Evolutionary conservation across 2,113 vertebrate genomes (phyloP).

Genomic region (Petaurus breviceps): DNA sequence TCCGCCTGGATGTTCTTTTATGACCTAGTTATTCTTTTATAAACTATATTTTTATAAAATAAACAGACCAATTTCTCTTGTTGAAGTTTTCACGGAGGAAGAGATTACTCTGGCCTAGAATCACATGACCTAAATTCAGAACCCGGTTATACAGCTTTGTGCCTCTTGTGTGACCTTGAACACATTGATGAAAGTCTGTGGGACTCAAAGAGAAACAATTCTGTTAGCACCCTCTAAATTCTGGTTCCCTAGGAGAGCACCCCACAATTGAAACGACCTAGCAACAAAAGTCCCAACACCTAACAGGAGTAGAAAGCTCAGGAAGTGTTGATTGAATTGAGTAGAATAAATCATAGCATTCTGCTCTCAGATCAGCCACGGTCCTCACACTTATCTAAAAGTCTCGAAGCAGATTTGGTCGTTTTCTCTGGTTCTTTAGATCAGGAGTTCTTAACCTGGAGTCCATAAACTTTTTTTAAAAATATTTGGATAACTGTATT

Average conservation of each 20-base stretch:
- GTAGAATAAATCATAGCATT: not conserved
- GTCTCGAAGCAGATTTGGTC: not conserved
- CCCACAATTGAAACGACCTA: not conserved
- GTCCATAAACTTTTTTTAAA: not conserved
- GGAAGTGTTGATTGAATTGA: not conserved
- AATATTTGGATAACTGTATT: not conserved
- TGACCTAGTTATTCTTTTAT: not conserved
- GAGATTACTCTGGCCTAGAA: not conserved
- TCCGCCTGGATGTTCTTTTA: not conserved
- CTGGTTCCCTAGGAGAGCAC: not conserved
- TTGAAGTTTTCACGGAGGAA: not conserved
- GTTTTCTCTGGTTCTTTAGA: not conserved
- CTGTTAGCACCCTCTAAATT: not conserved
- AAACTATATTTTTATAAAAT: slow-evolving; percentile 34
- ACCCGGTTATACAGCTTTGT: not conserved
- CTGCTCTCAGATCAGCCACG: not conserved
- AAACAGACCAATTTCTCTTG: not conserved
- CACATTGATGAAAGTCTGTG: not conserved
- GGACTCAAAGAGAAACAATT: not conserved
- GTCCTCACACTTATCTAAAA: not conserved
- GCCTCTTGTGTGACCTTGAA: not conserved
- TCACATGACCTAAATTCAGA: not conserved
- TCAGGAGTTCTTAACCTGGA: not conserved
- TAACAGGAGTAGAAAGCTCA: not conserved
- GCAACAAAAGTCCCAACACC: not conserved